Percentiles rank a stretch among this genome's conserved stretches.
Conservation (phyloP, 2,888 invertebrate species). For the Lasioglossum leucozonium region DNA sequence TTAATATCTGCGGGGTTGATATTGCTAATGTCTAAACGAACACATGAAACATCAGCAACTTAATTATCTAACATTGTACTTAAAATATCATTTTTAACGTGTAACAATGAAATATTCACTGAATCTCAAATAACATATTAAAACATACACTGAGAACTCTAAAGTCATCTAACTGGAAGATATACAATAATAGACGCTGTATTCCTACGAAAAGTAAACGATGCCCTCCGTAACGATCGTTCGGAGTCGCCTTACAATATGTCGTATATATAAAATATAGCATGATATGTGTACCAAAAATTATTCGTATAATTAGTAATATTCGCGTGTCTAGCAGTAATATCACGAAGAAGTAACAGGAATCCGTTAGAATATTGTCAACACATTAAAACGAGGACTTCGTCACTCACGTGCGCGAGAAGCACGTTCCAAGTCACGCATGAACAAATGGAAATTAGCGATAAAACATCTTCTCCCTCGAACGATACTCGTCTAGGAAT, state of each 20-base stretch:
- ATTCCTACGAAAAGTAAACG: not conserved
- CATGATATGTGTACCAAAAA: slow-evolving; percentile 36
- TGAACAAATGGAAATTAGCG: slow-evolving; percentile 18
- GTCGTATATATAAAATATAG: slow-evolving; percentile 42
- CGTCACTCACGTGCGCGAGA: not conserved
- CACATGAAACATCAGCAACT: not conserved
- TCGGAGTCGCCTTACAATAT: not conserved
- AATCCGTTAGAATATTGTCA: slow-evolving; percentile 55
- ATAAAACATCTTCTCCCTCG: not conserved
- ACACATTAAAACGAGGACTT: slow-evolving; percentile 39
- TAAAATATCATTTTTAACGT: not conserved
- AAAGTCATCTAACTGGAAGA: not conserved
- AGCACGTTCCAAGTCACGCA: slow-evolving; percentile 13
- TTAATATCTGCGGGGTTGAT: not conserved
- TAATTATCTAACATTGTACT: slow-evolving; percentile 13
- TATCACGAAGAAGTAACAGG: slow-evolving; percentile 48
- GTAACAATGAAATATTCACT: slow-evolving; percentile 15
- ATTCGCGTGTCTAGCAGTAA: slow-evolving; percentile 36
- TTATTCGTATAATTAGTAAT: slow-evolving; percentile 19
- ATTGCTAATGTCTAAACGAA: slow-evolving; percentile 7
- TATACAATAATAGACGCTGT: not conserved
- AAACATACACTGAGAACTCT: not conserved
- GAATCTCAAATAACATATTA: not conserved
- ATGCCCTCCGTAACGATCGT: not conserved
- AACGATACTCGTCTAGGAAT: slow-evolving; percentile 11